Conservation (phyloP, 2,113 vertebrate species). For the Labeo catla region DNA sequence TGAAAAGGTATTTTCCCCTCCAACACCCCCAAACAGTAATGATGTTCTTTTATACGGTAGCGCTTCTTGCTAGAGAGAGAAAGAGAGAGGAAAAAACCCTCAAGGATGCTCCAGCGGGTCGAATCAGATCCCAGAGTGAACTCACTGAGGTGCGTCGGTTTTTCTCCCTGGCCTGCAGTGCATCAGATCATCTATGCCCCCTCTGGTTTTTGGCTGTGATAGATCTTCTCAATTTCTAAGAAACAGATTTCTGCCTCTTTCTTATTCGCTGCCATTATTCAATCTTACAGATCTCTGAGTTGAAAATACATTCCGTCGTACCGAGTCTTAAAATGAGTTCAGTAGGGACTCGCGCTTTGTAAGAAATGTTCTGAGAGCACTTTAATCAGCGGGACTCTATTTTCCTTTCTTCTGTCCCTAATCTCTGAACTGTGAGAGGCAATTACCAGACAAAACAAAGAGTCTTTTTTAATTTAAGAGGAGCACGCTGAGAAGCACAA, state of each 20-base stretch:
- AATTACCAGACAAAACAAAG: conserved; percentile 35
- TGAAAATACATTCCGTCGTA: neutral
- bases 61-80: neutral
- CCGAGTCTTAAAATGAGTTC: neutral
- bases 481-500: neutral
- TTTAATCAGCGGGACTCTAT: conserved; percentile 5
- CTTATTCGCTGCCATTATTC: conserved; percentile 10
- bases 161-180: neutral
- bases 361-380: neutral
- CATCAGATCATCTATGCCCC: neutral
- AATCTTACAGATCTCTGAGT: conserved; percentile 6
- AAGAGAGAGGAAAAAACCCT: neutral
- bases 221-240: neutral
- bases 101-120: neutral
- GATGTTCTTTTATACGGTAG: neutral
- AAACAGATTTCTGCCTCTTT: neutral
- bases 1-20: neutral
- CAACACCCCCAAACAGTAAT: neutral
- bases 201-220: neutral
- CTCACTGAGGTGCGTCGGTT: neutral
- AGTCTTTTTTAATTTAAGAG: neutral
- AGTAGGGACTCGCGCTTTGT: neutral
- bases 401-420: conserved; percentile 18
- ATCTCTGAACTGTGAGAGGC: conserved; percentile 25
- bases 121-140: neutral